phyloP scores from a whole-genome alignment of 2,113 vertebrate species.

The Ramphastos sulfuratus region DNA sequence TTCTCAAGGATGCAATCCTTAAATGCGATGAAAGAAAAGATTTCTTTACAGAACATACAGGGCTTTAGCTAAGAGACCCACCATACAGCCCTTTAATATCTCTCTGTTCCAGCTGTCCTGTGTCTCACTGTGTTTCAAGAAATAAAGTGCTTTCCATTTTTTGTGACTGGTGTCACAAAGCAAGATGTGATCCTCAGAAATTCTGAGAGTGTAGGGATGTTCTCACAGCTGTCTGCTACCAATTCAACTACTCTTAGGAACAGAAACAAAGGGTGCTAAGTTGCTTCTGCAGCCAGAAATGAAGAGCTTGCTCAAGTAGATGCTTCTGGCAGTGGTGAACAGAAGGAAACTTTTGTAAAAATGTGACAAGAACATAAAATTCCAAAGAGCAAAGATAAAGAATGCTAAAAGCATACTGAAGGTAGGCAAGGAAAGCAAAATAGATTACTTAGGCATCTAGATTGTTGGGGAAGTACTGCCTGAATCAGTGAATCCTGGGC shows the following conservation, averaged over 20 bases:
- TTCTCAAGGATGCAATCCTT: not conserved
- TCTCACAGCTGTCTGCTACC: not conserved
- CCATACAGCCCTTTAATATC: not conserved
- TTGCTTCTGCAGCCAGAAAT: not conserved
- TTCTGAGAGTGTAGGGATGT: not conserved
- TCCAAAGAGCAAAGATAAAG: not conserved
- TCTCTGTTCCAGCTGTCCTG: not conserved
- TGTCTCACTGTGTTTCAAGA: not conserved
- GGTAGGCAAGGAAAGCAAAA: not conserved
- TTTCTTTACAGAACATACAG: not conserved
- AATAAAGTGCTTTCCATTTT: not conserved
- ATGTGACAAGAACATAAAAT: not conserved
- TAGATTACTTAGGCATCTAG: not conserved
- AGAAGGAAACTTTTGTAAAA: not conserved
- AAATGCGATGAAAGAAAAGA: not conserved
- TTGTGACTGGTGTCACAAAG: not conserved
- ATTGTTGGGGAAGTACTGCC: not conserved
- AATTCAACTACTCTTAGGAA: not conserved
- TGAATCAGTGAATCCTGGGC: not conserved
- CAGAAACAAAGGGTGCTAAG: not conserved
- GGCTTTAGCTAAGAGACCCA: not conserved
- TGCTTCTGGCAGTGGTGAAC: not conserved
- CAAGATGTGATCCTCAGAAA: not conserved
- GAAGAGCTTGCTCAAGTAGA: not conserved
- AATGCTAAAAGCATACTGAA: not conserved